Evolutionary conservation across 2,888 invertebrate species (phyloP).

Genomic region (Invenusta paracnida): DNA sequence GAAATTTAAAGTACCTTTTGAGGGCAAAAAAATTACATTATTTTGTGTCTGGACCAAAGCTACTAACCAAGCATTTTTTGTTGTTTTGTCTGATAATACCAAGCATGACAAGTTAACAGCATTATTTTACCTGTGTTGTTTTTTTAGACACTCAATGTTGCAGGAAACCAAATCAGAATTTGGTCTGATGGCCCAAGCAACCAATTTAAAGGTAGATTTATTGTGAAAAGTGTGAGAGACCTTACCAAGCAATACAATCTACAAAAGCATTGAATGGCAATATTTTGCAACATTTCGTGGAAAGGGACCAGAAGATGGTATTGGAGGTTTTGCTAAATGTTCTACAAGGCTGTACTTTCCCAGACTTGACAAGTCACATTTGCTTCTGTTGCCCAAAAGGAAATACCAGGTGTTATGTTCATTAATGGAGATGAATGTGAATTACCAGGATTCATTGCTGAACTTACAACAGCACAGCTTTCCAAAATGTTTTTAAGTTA

Average conservation of each 20-base stretch:
- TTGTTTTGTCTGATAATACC: background rate
- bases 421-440: conserved; percentile 14
- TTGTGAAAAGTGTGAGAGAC: background rate
- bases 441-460: conserved; percentile 16
- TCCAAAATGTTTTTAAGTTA: conserved; percentile 19
- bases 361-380: background rate
- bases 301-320: background rate
- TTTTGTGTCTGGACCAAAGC: background rate
- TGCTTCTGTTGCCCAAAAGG: conserved; percentile 11
- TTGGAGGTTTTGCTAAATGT: conserved; percentile 10
- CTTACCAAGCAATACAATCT: background rate
- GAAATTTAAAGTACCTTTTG: background rate
- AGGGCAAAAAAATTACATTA: background rate
- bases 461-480: background rate
- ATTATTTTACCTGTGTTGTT: background rate
- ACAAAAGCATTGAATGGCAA: conserved; percentile 21
- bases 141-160: background rate
- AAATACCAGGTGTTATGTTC: background rate
- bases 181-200: background rate
- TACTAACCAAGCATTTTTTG: background rate
- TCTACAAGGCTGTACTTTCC: background rate
- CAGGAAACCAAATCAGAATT: background rate
- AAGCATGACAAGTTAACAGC: background rate
- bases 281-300: conserved; percentile 16
- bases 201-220: background rate